Base-by-base conservation (phyloP, 2,888 invertebrate genomes). In the Sphaerophoria rueppellii region DNA sequence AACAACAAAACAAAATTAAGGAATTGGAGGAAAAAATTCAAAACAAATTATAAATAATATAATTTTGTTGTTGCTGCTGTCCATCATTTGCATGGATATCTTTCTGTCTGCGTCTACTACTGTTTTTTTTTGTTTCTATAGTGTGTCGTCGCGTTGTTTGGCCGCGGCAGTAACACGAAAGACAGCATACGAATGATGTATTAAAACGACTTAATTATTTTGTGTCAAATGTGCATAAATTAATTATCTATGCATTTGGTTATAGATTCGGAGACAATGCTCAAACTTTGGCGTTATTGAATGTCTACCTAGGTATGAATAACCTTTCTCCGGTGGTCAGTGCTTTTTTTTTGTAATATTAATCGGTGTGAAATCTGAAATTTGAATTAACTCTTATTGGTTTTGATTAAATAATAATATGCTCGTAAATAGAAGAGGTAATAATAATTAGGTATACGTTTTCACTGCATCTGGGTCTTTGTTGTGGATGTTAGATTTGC, bases 341-440 rank as follows among this genome's bases (percentile, higher is more conserved):
- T 60, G 40, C 24, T 32, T 12, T 43, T 60, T 9, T 9, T 12
- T 5, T 58, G 11, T 43, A 9, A 40, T 61, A 6, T 50, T 75
- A 70, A 77, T 77, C 85, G 63, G 85, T 85, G 85, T 81, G 76
- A 85, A 85, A 85, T 81, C 80, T 69, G 61, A 76, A 81, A 63
- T 83, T 72, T 76, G 58, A 77, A 76, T 72, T 77, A 72, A 72
- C 58, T 61, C 46, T 43, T 57, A 60, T 60, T 43, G 55, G 60
- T 43, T 52, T 67, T 46, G 71, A 72, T 67, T 72, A 60, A 65
- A 81, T 71, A 65, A 71, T 43, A 54, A 32, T 24, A 52, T 24
- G 24, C 24, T 24, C 24, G 12, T 43, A 43, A 43, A 43, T 43
- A 43, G 43, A 43, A 43, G 43, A 43, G 35, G 46, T 24, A 67